Evolutionary conservation across 2,888 invertebrate genomes (phyloP).

Genomic region (Catocala fraxini): DNA sequence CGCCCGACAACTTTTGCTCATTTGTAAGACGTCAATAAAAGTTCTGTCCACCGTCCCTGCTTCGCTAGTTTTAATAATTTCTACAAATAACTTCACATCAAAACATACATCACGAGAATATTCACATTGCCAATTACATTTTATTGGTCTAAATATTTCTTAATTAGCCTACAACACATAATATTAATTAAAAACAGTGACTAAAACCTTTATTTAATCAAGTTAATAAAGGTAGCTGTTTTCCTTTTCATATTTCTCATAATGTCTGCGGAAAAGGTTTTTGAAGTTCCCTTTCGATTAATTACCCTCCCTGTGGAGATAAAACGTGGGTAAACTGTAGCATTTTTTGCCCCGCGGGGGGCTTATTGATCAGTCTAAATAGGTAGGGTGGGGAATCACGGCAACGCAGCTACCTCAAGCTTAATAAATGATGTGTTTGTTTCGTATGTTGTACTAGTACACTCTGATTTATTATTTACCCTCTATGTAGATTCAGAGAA

Average conservation of each 20-base stretch:
- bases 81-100: conserved; percentile 22
- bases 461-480: conserved; percentile 35
- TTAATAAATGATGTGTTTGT: conserved; percentile 44
- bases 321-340: conserved; percentile 58
- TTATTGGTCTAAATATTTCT: neutral
- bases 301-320: conserved; percentile 67
- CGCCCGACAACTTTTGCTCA: conserved; percentile 37
- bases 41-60: conserved; percentile 19
- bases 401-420: conserved; percentile 28
- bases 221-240: conserved; percentile 42
- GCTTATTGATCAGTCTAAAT: conserved; percentile 64
- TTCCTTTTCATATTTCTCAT: conserved; percentile 59
- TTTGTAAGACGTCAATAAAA: conserved; percentile 41
- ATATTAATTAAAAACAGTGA: conserved; percentile 34
- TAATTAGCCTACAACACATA: conserved; percentile 10
- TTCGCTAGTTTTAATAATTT: conserved; percentile 30
- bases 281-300: conserved; percentile 70
- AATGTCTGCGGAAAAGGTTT: conserved; percentile 59
- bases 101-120: no score
- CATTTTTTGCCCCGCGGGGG: conserved; percentile 65
- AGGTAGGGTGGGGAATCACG: conserved; percentile 56
- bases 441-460: conserved; percentile 32
- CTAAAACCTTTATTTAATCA: conserved; percentile 37
- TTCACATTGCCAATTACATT: no score
- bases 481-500: conserved; percentile 9